These are phyloP conservation scores for Poliocrania exsul DNA, from an alignment of 2,797 vertebrate species.

Conservation along the genomic window DNA sequence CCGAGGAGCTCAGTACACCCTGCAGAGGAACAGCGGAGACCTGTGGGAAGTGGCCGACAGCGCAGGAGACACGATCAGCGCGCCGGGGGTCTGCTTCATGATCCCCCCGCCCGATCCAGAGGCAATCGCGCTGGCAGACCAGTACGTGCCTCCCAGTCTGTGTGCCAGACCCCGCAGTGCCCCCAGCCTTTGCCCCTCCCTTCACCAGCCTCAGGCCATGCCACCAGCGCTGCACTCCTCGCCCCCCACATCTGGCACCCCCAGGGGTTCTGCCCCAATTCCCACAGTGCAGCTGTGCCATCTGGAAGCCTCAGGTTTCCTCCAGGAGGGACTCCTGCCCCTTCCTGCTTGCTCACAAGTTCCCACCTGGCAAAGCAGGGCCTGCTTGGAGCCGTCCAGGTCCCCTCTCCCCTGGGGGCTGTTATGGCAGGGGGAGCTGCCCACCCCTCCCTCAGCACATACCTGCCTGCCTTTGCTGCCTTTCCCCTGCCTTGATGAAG, in stretches of 20 bases:
- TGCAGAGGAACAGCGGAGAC: conserved; percentile 84
- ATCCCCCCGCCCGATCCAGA: conserved; percentile 91
- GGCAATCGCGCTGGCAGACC: conserved; percentile 81
- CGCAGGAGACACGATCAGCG: conserved; percentile 78
- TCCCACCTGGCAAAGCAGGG: neutral
- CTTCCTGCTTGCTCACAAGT: neutral
- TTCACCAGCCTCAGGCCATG: neutral
- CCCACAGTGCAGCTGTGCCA: accelerated
- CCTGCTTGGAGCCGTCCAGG: neutral
- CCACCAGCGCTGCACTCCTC: neutral
- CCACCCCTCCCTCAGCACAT: neutral
- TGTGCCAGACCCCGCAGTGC: accelerated
- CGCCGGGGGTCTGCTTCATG: conserved; percentile 92
- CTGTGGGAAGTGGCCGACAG: conserved; percentile 90
- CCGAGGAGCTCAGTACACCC: conserved; percentile 88
- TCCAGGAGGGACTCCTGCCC: neutral
- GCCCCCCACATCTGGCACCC: neutral
- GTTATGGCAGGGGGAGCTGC: accelerated
- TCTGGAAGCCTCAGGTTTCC: neutral
- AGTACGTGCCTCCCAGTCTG: conserved; percentile 74
- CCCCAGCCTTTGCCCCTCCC: neutral
- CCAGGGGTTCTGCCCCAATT: neutral
- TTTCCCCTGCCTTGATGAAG: neutral
- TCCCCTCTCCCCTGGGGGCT: too few relatives aligned
- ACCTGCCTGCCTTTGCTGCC: neutral